phyloP scores from a whole-genome alignment of 2,888 invertebrate species.

The Celastrina argiolus region DNA sequence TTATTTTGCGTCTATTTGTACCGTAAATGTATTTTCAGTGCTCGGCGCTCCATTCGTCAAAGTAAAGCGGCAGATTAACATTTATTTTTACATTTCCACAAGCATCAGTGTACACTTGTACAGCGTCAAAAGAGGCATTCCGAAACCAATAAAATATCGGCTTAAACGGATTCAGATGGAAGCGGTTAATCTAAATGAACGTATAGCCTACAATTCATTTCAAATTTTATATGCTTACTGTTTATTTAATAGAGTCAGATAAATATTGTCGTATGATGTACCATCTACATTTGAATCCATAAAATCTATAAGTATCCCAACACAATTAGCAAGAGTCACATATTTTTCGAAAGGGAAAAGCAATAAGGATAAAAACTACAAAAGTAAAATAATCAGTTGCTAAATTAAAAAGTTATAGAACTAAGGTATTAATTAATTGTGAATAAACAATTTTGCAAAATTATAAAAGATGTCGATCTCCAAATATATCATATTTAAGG shows the following conservation, averaged over 20 bases:
- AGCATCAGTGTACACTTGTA: neutral
- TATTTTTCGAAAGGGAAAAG: too few relatives aligned
- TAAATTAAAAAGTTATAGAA: too few relatives aligned
- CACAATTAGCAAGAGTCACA: too few relatives aligned
- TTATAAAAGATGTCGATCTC: neutral
- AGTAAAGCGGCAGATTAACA: conserved; percentile 18
- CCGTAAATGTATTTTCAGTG: conserved; percentile 21
- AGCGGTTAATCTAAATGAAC: neutral
- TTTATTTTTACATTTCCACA: conserved; percentile 20
- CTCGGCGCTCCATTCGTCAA: conserved; percentile 10
- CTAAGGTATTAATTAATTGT: too few relatives aligned
- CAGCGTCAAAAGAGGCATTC: conserved; percentile 8
- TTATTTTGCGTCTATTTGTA: neutral
- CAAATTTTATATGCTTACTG: neutral
- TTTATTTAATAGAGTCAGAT: neutral
- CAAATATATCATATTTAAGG: neutral
- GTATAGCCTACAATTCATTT: too few relatives aligned
- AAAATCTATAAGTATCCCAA: too few relatives aligned
- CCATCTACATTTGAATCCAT: too few relatives aligned
- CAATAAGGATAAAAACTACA: too few relatives aligned
- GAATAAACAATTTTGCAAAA: too few relatives aligned
- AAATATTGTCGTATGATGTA: too few relatives aligned
- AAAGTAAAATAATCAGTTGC: too few relatives aligned
- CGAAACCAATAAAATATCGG: conserved; percentile 3
- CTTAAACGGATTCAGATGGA: neutral